These are phyloP conservation scores for Monochamus alternatus DNA, from an alignment of 2,888 invertebrate species.

Conservation along the genomic window DNA sequence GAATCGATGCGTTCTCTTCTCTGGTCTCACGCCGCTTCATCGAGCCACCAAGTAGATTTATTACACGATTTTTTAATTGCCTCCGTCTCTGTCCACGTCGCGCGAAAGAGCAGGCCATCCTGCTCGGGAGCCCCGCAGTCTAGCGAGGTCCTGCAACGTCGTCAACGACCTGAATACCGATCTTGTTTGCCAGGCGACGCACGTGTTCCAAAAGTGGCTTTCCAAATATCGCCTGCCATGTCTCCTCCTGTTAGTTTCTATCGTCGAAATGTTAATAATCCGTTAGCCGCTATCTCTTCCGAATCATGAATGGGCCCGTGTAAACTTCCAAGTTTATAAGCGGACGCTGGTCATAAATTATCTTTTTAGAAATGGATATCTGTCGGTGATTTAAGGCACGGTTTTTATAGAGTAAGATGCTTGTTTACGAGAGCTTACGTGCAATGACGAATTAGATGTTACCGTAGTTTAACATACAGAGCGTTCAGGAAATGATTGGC, in stretches of 20 bases:
- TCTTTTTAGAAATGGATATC: constrained; percentile 13
- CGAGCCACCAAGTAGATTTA: constrained; percentile 43
- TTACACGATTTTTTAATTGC: constrained; percentile 61
- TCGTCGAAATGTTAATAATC: constrained; percentile 38
- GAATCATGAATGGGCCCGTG: constrained; percentile 45
- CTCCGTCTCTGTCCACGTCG: constrained; percentile 54
- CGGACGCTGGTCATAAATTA: constrained; percentile 39
- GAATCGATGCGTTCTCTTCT: not conserved
- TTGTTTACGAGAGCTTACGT: not conserved
- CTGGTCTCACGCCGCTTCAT: not conserved
- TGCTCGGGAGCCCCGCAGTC: constrained; percentile 68
- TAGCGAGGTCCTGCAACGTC: constrained; percentile 62
- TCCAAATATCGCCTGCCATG: constrained; percentile 49
- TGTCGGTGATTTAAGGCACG: not conserved
- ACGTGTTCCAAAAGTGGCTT: constrained; percentile 57
- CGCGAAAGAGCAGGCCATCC: constrained; percentile 55
- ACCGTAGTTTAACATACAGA: no score
- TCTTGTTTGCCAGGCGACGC: constrained; percentile 63
- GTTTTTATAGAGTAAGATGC: not conserved
- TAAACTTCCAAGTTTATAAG: constrained; percentile 42
- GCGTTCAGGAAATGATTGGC: no score
- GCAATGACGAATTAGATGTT: no score
- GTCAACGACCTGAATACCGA: constrained; percentile 66
- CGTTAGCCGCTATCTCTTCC: constrained; percentile 41
- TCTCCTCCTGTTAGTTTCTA: constrained; percentile 38